Base-by-base conservation (phyloP, 2,797 vertebrate species). In the Brotula barbata region DNA sequence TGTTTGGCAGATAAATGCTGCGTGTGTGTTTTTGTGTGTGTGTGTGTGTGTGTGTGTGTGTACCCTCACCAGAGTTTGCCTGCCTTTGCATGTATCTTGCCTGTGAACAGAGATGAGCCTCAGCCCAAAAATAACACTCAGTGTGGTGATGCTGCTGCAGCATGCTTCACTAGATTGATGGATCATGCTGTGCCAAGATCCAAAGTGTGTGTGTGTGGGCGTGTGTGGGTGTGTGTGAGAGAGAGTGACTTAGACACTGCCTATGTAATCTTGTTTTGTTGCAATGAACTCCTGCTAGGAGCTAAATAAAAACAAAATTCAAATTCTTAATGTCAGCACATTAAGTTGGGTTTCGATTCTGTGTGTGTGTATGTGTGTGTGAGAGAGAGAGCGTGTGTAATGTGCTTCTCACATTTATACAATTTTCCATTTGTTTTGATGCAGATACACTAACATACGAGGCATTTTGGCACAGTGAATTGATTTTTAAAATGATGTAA, bases 121-220 rank as follows among this genome's bases (percentile, higher is more conserved):
- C 49, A 73, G 77, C 83, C 85, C 85, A 79, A 91, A 90, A 89
- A 91, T 91, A 91, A 87, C 87, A 76, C 53, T 47, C 75, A 77
- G 83, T 81, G 58, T 73, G 71, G 66, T 56, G 80, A 81, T 80
- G 73, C 75, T 68, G 71, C 74, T 73, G 37, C 77, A 88, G 37
- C 77, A 88, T 57, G 79, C 81, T 86, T 68, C 39, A 39, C 72
- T 76, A 75, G 75, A 80, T 50, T 85, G 77, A 87, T 74, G 77
- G 79, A 76, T 84, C 85, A 77, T 19, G 56, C 77, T 73, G 84
- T 68, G 78, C 65, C 46, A 49, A 43, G 75, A 81, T 81, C 78
- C 79, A 68, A 68, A 73, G 66, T 72, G 78, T 72, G 73, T 68
- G 71, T 70, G 45, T 53, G 20, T 34, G 49, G 47, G 31, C 45